Conservation (phyloP, 2,113 vertebrate genomes). For the Grallaria varia region DNA sequence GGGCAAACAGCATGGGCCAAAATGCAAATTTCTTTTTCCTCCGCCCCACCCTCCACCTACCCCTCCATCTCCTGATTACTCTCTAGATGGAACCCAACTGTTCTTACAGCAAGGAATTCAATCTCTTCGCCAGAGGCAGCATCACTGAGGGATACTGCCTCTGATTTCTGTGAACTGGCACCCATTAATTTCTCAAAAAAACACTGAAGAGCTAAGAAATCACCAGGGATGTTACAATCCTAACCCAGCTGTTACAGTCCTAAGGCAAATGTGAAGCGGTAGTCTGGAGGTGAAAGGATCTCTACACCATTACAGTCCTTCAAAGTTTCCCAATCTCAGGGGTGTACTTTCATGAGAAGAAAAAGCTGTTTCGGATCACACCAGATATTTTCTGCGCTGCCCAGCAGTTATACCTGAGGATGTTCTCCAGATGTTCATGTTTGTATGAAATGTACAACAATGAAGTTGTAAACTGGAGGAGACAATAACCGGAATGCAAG, state of each 20-base stretch:
- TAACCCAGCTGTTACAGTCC: background rate
- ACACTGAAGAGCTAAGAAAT: background rate
- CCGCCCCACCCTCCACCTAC: background rate
- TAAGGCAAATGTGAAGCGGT: background rate
- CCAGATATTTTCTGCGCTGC: constrained; percentile 28
- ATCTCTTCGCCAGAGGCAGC: background rate
- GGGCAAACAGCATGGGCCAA: background rate
- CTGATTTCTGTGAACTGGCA: background rate
- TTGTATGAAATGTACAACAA: constrained; percentile 61
- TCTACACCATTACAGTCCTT: constrained; percentile 1
- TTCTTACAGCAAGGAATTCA: background rate
- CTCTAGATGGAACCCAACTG: background rate
- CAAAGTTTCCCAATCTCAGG: constrained; percentile 2
- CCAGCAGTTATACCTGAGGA: constrained; percentile 74
- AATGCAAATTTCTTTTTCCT: background rate
- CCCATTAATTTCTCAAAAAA: background rate
- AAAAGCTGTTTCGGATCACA: constrained; percentile 51
- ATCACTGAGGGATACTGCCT: background rate
- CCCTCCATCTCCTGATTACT: background rate
- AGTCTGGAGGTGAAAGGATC: constrained; percentile 29
- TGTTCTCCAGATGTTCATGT: constrained; percentile 74
- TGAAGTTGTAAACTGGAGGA: constrained; percentile 70
- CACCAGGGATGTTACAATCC: background rate
- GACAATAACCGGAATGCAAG: constrained; percentile 28
- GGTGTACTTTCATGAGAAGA: constrained; percentile 8